Conservation (phyloP, 2,888 invertebrate species). For the Hoplodrina ambigua region DNA sequence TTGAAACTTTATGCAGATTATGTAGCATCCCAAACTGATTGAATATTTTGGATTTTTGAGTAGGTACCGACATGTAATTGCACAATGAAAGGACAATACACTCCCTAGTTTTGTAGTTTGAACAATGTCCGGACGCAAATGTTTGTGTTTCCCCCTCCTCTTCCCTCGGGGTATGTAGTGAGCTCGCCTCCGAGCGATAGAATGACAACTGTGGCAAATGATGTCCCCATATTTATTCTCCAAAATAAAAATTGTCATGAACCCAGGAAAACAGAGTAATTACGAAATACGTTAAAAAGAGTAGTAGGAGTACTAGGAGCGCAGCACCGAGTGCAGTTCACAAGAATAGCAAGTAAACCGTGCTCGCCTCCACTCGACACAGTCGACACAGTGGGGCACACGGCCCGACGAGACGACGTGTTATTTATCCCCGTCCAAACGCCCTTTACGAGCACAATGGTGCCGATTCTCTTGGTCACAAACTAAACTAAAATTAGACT, state of each 20-base stretch:
- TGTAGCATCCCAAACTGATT: too few species aligned
- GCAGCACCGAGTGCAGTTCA: constrained; percentile 44
- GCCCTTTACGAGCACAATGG: constrained; percentile 84
- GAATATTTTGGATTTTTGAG: too few species aligned
- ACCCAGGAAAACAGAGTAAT: constrained; percentile 30
- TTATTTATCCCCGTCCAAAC: constrained; percentile 83
- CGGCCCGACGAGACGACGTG: constrained; percentile 74
- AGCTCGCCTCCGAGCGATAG: constrained; percentile 26
- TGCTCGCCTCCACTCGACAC: constrained; percentile 57
- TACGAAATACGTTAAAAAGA: constrained; percentile 33
- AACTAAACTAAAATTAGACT: too few species aligned
- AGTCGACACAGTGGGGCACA: constrained; percentile 53
- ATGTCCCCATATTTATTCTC: constrained; percentile 23
- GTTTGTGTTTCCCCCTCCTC: constrained; percentile 39
- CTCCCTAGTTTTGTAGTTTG: constrained; percentile 33
- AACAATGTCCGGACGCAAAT: constrained; percentile 41
- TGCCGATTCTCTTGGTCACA: too few species aligned
- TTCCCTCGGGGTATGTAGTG: constrained; percentile 22
- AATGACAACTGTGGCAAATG: constrained; percentile 33
- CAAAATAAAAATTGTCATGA: constrained; percentile 6
- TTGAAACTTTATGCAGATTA: neutral
- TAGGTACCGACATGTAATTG: constrained; percentile 14
- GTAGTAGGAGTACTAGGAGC: constrained; percentile 14
- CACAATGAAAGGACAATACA: constrained; percentile 18
- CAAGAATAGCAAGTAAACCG: constrained; percentile 52